These are phyloP conservation scores for Syrrhaptes paradoxus DNA, from an alignment of 2,113 vertebrate species.

Conservation along the genomic window DNA sequence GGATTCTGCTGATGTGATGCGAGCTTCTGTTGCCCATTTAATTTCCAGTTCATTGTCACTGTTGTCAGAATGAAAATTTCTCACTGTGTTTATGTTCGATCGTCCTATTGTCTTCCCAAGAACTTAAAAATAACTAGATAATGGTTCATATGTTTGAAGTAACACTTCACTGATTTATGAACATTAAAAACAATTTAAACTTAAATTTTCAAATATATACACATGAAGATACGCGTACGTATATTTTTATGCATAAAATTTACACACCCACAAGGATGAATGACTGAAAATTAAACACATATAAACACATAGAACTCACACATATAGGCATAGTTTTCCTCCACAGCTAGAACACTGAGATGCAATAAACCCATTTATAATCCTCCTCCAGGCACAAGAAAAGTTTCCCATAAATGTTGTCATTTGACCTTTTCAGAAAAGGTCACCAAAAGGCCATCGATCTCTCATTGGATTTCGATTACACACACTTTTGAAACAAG, in stretches of 20 bases:
- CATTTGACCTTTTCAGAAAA: constrained; percentile 53
- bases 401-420: constrained; percentile 19
- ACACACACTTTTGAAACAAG: constrained; percentile 15
- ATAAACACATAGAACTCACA: neutral
- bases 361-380: constrained; percentile 15
- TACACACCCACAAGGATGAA: neutral
- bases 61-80: neutral
- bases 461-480: constrained; percentile 57
- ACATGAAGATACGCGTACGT: fast-evolving
- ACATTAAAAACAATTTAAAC: neutral
- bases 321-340: neutral
- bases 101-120: neutral
- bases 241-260: neutral
- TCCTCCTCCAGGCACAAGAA: neutral
- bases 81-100: neutral
- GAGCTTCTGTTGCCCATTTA: neutral
- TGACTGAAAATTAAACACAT: neutral
- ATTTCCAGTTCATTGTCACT: neutral
- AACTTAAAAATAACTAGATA: neutral
- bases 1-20: neutral
- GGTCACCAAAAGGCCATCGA: constrained; percentile 48
- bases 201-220: neutral
- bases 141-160: neutral
- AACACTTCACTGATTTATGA: neutral
- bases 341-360: neutral